Base-by-base conservation (phyloP, 2,797 vertebrate genomes). In the Scarus forsteni region DNA sequence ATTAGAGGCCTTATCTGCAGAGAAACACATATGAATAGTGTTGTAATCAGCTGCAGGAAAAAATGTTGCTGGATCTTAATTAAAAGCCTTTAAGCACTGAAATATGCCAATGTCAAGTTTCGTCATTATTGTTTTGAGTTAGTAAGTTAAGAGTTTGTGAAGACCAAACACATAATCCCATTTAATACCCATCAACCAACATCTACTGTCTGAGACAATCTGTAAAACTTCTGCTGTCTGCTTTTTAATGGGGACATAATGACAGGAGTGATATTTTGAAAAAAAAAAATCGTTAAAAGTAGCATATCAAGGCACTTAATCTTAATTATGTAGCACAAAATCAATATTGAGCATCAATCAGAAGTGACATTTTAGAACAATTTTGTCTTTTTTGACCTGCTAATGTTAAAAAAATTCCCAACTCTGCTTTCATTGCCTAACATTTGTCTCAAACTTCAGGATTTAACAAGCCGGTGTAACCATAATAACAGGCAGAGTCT, bases 401-500 rank as follows among this genome's bases (percentile, higher is more conserved):
- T 6, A 6, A 43, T 43, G 4, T 44, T 44, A 14, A 44, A 6
- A 13, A 6, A 44, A 14, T 13, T 11, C 42, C 4, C 11, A 36
- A 67, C 3, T 9, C 16, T 46, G 42, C 3, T 15, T 59, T 56
- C 11, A 58, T 48, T 45, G 12, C 4, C 38, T 35, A 52, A 13
- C 34, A 38, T 62, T 27, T 52, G 34, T 63, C 18, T 14, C 8
- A 15, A 34, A 43, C 19, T 27, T 3, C 13, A 19, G 34, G 8
- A n/a, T 49, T 36, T 48, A 62, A 73, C 12, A 36, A 8, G 12
- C 38, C 10, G 59, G n/a, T 54, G 59, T 19, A 18, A 63, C 35
- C 43, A 36, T 43, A 57, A 66, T 39, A n/a, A 39, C 36, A 50
- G 42, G 68, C 59, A 0, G 16, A 46, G 48, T 45, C 38, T 67